Evolutionary conservation across 1,140 invertebrate species (phyloP), one percentile per base, ranked within the genome.

Genomic region (Zaprionus capensis): DNA sequence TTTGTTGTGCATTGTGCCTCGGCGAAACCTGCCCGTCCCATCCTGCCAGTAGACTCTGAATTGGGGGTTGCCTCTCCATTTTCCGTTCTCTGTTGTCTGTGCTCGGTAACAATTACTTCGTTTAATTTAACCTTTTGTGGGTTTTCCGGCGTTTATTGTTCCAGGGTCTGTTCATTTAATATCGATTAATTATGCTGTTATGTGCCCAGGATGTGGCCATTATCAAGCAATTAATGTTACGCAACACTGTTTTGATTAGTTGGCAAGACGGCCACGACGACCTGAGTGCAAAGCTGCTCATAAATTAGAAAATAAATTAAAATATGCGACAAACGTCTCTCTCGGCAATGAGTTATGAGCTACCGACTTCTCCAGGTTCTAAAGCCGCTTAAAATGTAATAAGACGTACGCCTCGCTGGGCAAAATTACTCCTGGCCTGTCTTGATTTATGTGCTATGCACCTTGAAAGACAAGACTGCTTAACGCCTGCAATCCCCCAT

Each of bases 61-160:
- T 24, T 51, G 64, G 44, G 63, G 56, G 59, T 56, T 58, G 55
- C 17, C 36, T 46, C 9, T 11, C 31, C 31, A 15, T 49, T 24
- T 44, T 17, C 41, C 31, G 17, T 49, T 24, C 49, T 17, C 41
- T 82, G 61, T 80, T 66, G 70, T 57, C 70, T 73, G 64, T 58
- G 59, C 46, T 41, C 64, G 71, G 85, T 85, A 91, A 90, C 85
- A 90, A 90, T 90, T 91, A 91, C 85, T 90, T 91, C 86, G 82
- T 90, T 91, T 85, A 90, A 90, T 90, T 90, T 90, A 90, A 91
- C 86, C 86, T 90, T 90, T 90, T 91, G 86, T 82, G 82, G 85
- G 69, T 75, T 81, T 91, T 90, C 82, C 85, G 76, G 81, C 55
- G 66, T 74, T 80, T 82, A 86, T 86, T 85, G 82, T 85, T 81